A percentile compares a stretch with the other conserved stretches of the same genome.
These are phyloP conservation scores for Leptinotarsa defecta DNA, from an alignment of 1,140 invertebrate genomes.

Conservation along the genomic window DNA sequence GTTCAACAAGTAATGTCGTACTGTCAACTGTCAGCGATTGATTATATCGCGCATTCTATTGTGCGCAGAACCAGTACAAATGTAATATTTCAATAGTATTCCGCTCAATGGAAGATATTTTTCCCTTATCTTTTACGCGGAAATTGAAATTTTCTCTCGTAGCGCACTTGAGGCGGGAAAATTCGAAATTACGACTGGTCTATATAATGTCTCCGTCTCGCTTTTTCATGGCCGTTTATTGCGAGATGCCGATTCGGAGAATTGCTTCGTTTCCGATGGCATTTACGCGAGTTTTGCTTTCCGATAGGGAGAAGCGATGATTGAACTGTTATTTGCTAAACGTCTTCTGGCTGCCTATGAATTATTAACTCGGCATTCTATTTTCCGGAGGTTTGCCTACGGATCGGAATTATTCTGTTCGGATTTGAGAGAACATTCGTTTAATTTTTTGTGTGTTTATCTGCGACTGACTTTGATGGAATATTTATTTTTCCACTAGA, in stretches of 20 bases:
- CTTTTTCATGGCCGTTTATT: slow-evolving; percentile 7
- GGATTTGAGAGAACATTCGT: neutral
- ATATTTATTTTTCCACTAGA: neutral
- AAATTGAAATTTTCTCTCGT: too few relatives aligned
- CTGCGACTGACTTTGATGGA: neutral
- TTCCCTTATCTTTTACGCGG: too few relatives aligned
- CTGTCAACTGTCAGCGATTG: too few relatives aligned
- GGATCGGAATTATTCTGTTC: neutral
- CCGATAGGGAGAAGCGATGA: slow-evolving; percentile 22
- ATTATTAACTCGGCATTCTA: slow-evolving; percentile 25
- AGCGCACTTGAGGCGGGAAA: too few relatives aligned
- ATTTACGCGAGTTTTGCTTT: slow-evolving; percentile 29
- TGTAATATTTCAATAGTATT: too few relatives aligned
- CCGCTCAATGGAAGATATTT: too few relatives aligned
- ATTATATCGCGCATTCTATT: too few relatives aligned
- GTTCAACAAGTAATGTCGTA: too few relatives aligned
- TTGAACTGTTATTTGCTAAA: slow-evolving; percentile 33
- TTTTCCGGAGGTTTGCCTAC: slow-evolving; percentile 25
- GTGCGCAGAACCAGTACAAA: too few relatives aligned
- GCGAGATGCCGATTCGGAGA: slow-evolving; percentile 26
- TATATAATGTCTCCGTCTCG: neutral
- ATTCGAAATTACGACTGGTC: too few relatives aligned
- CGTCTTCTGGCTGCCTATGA: slow-evolving; percentile 28
- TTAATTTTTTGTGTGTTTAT: slow-evolving; percentile 4
- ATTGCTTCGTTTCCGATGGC: slow-evolving; percentile 35